These are phyloP conservation scores for Zeus faber DNA, from an alignment of 2,113 vertebrate genomes.

Conservation along the genomic window DNA sequence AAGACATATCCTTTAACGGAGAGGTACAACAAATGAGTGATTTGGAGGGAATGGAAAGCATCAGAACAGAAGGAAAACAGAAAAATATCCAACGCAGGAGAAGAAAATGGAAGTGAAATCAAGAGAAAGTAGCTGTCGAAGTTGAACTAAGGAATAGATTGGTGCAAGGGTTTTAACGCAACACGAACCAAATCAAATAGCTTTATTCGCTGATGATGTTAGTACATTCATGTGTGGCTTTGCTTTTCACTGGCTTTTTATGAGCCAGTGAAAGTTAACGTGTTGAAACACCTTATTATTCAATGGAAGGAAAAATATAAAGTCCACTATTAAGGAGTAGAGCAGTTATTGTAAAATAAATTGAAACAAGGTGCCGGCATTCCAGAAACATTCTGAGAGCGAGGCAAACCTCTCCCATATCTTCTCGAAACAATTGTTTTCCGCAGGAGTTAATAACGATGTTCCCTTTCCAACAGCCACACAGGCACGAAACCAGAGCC, in stretches of 20 bases:
- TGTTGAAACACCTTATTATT: conserved; percentile 28
- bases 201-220: conserved; percentile 10
- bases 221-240: conserved; percentile 1
- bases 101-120: too few species aligned
- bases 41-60: too few species aligned
- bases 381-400: conserved; percentile 2
- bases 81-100: too few species aligned
- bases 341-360: conserved; percentile 7
- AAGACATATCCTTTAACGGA: too few species aligned
- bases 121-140: neutral
- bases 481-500: too few species aligned
- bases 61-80: too few species aligned
- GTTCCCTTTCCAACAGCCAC: too few species aligned
- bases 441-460: too few species aligned
- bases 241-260: conserved; percentile 15
- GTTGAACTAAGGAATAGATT: too few species aligned
- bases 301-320: conserved; percentile 20
- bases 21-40: too few species aligned
- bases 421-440: neutral
- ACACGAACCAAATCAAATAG: too few species aligned
- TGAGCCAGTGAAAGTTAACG: conserved; percentile 8
- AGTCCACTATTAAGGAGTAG: conserved; percentile 8
- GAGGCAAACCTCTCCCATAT: conserved; percentile 12
- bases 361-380: conserved; percentile 7
- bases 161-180: too few species aligned